Evolutionary conservation across 2,888 invertebrate genomes (phyloP).

Genomic region (Pogonocherus hispidulus): DNA sequence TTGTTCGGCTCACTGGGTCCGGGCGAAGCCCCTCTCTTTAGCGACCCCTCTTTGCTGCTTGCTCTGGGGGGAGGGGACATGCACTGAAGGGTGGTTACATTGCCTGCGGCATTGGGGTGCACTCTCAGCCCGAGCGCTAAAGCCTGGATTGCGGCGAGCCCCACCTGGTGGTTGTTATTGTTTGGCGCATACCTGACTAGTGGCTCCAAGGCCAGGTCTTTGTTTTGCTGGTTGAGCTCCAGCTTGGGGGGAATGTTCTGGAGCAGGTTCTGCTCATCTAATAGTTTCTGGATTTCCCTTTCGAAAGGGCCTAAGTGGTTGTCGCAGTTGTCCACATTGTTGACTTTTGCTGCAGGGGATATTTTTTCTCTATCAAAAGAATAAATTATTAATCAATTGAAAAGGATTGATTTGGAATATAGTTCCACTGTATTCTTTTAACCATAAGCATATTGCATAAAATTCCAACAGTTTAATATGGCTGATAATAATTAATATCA

Average conservation of each 20-base stretch:
- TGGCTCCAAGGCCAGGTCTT: slow-evolving; percentile 73
- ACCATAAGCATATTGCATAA: no score
- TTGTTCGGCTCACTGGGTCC: slow-evolving; percentile 66
- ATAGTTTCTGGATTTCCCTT: slow-evolving; percentile 83
- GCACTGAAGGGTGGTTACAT: slow-evolving; percentile 66
- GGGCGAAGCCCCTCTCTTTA: slow-evolving; percentile 67
- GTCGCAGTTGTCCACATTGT: slow-evolving; percentile 70
- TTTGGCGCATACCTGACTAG: slow-evolving; percentile 68
- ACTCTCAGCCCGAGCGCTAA: slow-evolving; percentile 72
- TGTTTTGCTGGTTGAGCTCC: slow-evolving; percentile 74
- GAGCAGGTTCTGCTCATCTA: slow-evolving; percentile 79
- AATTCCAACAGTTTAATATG: no score
- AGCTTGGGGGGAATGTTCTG: slow-evolving; percentile 75
- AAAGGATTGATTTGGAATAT: no score
- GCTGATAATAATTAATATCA: no score
- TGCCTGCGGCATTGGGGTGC: slow-evolving; percentile 63
- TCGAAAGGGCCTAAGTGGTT: slow-evolving; percentile 78
- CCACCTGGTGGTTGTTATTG: slow-evolving; percentile 80
- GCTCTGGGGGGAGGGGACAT: slow-evolving; percentile 67
- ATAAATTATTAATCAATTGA: no score
- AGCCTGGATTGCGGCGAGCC: slow-evolving; percentile 83
- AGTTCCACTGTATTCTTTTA: no score
- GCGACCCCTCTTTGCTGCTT: slow-evolving; percentile 70
- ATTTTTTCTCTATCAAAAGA: slow-evolving; percentile 54
- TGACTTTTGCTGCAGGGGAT: slow-evolving; percentile 69